Conservation (phyloP, 2,888 invertebrate genomes). For the Synergus laeviventris region DNA sequence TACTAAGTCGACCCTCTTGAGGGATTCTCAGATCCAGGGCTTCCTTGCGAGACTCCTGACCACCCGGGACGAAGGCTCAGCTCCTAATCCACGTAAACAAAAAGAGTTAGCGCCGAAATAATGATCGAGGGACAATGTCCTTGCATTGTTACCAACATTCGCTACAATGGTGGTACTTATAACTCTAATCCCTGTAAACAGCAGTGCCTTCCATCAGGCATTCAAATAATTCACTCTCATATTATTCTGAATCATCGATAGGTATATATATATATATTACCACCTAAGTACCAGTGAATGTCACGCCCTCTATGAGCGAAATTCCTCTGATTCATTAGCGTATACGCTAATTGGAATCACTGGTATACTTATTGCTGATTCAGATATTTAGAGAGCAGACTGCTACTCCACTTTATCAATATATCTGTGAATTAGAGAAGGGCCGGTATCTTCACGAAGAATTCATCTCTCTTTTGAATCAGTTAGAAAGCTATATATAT, state of each 20-base stretch:
- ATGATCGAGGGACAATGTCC: conserved; percentile 66
- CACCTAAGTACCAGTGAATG: too few relatives aligned
- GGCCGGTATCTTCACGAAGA: too few relatives aligned
- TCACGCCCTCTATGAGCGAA: too few relatives aligned
- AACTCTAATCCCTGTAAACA: conserved; percentile 68
- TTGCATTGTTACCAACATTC: conserved; percentile 61
- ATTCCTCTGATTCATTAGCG: too few relatives aligned
- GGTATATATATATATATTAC: too few relatives aligned
- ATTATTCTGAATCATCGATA: background rate
- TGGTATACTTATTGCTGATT: too few relatives aligned
- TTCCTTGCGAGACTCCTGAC: conserved; percentile 35
- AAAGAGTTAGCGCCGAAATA: conserved; percentile 73
- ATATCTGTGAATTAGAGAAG: too few relatives aligned
- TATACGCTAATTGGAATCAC: too few relatives aligned
- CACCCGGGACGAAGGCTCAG: conserved; percentile 59
- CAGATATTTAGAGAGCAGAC: too few relatives aligned
- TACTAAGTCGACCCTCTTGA: conserved; percentile 13
- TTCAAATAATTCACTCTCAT: conserved; percentile 11
- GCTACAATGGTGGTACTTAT: conserved; percentile 57
- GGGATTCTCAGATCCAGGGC: background rate
- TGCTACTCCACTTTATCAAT: too few relatives aligned
- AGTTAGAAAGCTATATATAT: too few relatives aligned
- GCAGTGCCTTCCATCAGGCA: conserved; percentile 56
- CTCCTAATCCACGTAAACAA: conserved; percentile 68
- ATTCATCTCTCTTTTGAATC: too few relatives aligned